Percentiles rank a stretch among this genome's conserved stretches.
These are phyloP conservation scores for Spea multiplicata DNA, from an alignment of 2,113 vertebrate species.

Conservation along the genomic window DNA sequence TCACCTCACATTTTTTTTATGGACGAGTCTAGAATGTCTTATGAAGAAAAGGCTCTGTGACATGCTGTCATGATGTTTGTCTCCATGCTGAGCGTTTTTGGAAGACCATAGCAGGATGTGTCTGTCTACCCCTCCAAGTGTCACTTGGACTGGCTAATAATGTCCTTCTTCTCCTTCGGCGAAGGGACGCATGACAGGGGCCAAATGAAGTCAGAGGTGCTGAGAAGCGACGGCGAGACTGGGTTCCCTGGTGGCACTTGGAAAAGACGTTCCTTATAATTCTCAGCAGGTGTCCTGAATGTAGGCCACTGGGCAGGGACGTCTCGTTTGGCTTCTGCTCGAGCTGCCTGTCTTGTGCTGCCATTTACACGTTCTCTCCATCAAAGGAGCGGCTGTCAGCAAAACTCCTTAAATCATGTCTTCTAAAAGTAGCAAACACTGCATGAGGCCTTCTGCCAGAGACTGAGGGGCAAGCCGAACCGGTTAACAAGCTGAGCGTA, in stretches of 20 bases:
- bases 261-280: constrained; percentile 15
- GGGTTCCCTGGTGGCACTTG: constrained; percentile 5
- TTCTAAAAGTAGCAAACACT: constrained; percentile 11
- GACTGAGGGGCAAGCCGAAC: neutral
- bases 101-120: constrained; percentile 14
- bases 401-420: constrained; percentile 24
- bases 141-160: neutral
- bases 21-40: constrained; percentile 13
- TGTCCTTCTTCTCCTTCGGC: constrained; percentile 14
- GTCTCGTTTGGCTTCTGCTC: neutral
- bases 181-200: neutral
- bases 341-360: neutral
- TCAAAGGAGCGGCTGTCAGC: constrained; percentile 17
- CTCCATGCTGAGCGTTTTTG: constrained; percentile 14
- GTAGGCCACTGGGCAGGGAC: neutral
- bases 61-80: constrained; percentile 30
- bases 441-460: neutral
- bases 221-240: neutral
- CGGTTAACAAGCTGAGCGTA: neutral
- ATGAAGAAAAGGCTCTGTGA: constrained; percentile 25
- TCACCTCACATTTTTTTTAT: constrained; percentile 27
- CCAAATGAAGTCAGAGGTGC: constrained; percentile 18
- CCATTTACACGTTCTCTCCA: constrained; percentile 12
- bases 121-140: constrained; percentile 27
- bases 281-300: constrained; percentile 31